phyloP scores from a whole-genome alignment of 2,113 vertebrate species.

The Proteles cristata region DNA sequence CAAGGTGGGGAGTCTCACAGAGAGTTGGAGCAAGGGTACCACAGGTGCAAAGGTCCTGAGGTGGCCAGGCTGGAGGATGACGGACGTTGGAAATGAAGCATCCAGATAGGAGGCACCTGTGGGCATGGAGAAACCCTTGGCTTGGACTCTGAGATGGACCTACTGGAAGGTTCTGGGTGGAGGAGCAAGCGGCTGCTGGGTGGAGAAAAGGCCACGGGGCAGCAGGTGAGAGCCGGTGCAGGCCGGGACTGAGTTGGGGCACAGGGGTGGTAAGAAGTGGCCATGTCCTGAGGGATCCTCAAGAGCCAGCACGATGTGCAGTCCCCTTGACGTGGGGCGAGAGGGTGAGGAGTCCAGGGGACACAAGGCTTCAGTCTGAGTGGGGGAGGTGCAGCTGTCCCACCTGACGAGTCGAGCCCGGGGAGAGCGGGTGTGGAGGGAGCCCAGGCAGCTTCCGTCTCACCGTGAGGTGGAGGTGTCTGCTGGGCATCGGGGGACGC shows the following conservation, averaged over 20 bases:
- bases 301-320: not conserved
- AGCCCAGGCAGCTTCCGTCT: too few relatives aligned
- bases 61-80: not conserved
- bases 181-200: not conserved
- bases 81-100: fast-evolving
- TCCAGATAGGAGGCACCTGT: not conserved
- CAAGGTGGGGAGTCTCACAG: not conserved
- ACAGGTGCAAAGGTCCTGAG: not conserved
- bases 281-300: not conserved
- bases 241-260: not conserved
- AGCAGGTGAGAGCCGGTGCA: not conserved
- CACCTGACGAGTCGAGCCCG: not conserved
- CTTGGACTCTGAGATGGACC: not conserved
- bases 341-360: not conserved
- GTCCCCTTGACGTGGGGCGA: not conserved
- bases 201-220: not conserved
- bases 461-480: not conserved
- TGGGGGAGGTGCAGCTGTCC: not conserved
- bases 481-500: too few relatives aligned
- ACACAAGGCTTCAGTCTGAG: not conserved
- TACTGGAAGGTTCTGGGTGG: not conserved
- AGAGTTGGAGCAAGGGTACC: not conserved
- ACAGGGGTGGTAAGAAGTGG: too few relatives aligned
- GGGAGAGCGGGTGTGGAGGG: not conserved
- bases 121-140: not conserved